Percentiles rank a stretch among this genome's conserved stretches.
Evolutionary conservation across 2,113 vertebrate species (phyloP).

Genomic region (Pteruthius melanotis): DNA sequence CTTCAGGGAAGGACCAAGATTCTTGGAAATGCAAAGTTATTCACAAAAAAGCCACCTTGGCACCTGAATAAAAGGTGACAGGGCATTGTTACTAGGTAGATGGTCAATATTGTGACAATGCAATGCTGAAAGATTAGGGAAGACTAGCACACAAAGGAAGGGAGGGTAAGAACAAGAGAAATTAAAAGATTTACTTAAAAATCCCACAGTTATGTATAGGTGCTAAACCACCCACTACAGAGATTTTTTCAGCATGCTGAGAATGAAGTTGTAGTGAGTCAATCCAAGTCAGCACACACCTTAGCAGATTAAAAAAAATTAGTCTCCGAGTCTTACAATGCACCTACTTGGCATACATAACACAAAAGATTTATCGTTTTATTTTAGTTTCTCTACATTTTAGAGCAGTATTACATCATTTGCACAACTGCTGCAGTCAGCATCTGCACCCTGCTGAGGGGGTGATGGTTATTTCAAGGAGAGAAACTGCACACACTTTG

Average conservation of each 20-base stretch:
- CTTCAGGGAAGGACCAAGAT: background rate
- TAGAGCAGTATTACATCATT: background rate
- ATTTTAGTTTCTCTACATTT: background rate
- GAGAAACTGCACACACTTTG: background rate
- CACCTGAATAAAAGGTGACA: background rate
- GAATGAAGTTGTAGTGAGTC: background rate
- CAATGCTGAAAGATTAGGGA: background rate
- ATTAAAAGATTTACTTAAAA: background rate
- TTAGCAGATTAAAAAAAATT: background rate
- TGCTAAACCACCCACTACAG: background rate
- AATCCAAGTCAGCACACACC: background rate
- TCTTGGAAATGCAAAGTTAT: background rate
- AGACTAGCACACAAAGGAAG: background rate
- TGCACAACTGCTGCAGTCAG: background rate
- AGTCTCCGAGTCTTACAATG: background rate
- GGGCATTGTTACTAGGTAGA: background rate
- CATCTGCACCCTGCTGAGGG: background rate
- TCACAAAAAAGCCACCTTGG: background rate
- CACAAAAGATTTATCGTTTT: background rate
- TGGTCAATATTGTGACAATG: background rate
- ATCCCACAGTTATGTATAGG: background rate
- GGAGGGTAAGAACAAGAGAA: background rate
- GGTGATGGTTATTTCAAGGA: background rate
- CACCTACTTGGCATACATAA: background rate
- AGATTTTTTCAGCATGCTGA: background rate